phyloP scores from a whole-genome alignment of 2,113 vertebrate species.

The Capreolus pygargus region DNA sequence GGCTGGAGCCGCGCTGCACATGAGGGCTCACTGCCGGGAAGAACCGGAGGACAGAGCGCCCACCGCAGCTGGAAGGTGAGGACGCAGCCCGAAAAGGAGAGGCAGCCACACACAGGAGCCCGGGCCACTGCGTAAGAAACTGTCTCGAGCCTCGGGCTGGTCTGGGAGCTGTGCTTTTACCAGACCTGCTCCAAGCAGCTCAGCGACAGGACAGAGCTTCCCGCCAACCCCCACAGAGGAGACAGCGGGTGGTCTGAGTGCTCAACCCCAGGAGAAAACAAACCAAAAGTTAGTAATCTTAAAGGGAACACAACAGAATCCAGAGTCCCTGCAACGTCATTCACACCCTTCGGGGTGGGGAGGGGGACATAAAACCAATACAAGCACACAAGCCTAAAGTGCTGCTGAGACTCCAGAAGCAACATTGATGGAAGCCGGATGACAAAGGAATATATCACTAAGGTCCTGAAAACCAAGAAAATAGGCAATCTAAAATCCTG shows the following conservation, averaged over 20 bases:
- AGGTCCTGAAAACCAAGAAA: neutral
- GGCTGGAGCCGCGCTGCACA: neutral
- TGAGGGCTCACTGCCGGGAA: neutral
- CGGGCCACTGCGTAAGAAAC: neutral
- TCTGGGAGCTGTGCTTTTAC: neutral
- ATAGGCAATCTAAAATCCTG: neutral
- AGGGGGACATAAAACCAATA: rapidly evolving
- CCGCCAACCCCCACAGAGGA: neutral
- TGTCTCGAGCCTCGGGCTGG: neutral
- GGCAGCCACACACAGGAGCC: neutral
- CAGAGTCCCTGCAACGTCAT: rapidly evolving
- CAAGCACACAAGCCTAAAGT: rapidly evolving
- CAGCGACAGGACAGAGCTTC: neutral
- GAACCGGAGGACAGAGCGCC: neutral
- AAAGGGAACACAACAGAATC: neutral
- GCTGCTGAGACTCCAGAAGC: too few relatives aligned
- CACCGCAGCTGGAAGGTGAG: neutral
- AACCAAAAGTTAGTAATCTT: neutral
- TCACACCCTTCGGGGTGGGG: neutral
- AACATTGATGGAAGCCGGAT: rapidly evolving
- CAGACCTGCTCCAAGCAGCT: neutral
- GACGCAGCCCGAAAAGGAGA: neutral
- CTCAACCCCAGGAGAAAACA: neutral
- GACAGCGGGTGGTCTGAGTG: rapidly evolving
- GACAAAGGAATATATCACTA: neutral